Conservation (phyloP, 1,140 invertebrate genomes). For the Saccostrea cuccullata region DNA sequence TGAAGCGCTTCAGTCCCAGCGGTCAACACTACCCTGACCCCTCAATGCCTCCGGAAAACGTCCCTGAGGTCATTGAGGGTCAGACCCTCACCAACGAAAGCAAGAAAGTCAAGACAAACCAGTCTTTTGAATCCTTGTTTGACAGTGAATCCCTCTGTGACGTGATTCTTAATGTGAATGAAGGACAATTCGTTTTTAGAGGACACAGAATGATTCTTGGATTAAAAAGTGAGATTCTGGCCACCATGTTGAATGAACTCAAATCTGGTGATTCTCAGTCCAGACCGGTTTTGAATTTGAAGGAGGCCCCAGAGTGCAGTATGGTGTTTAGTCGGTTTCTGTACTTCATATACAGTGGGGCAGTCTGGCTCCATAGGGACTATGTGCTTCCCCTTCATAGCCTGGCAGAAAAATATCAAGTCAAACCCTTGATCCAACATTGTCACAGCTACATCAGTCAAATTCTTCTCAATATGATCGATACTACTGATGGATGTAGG, state of each 20-base stretch:
- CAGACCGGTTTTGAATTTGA: constrained; percentile 65
- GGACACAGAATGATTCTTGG: constrained; percentile 74
- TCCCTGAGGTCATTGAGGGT: constrained; percentile 53
- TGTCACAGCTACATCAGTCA: constrained; percentile 74
- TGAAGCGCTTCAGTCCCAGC: constrained; percentile 67
- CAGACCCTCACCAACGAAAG: constrained; percentile 57
- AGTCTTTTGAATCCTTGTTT: constrained; percentile 73
- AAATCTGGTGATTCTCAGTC: constrained; percentile 51
- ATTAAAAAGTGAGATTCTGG: constrained; percentile 73
- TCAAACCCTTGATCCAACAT: constrained; percentile 67
- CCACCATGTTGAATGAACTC: constrained; percentile 67
- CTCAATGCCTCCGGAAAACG: constrained; percentile 64
- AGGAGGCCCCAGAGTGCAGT: constrained; percentile 69
- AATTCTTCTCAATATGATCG: constrained; percentile 68
- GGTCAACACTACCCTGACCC: constrained; percentile 69
- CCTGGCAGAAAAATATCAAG: constrained; percentile 70
- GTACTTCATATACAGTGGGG: constrained; percentile 76
- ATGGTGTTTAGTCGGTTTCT: constrained; percentile 73
- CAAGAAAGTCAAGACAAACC: constrained; percentile 72
- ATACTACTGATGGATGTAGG: constrained; percentile 50
- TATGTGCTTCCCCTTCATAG: constrained; percentile 72
- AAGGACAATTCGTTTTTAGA: constrained; percentile 70
- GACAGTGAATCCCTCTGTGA: constrained; percentile 73
- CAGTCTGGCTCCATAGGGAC: constrained; percentile 74
- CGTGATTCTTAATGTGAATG: constrained; percentile 69